Base-by-base conservation (phyloP, 23 tunicate genomes). In the Pegea sp. region DNA sequence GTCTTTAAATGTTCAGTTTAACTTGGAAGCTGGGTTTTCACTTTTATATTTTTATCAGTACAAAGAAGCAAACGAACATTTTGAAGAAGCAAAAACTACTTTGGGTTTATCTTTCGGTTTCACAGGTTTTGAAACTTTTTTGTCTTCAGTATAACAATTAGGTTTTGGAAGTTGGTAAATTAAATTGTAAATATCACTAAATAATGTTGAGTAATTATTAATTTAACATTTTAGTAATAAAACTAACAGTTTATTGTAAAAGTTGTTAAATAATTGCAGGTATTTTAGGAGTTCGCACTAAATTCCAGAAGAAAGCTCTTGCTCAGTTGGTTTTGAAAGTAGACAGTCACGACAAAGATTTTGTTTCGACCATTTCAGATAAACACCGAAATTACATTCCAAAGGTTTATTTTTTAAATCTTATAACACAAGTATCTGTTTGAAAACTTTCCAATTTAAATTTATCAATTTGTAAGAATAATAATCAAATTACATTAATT, bases 231-330 rank as follows among this genome's bases (percentile, higher is more conserved):
- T 21, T 42, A 57, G 1, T 64, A 3, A 29, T 2, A 64, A 64
- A 33, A 23, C 2, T 3, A 4, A 5, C n/a, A n/a, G n/a, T n/a
- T n/a, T n/a, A n/a, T n/a, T n/a, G n/a, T n/a, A n/a, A n/a, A n/a
- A n/a, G n/a, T n/a, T n/a, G n/a, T n/a, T n/a, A n/a, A n/a, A n/a
- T n/a, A n/a, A n/a, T n/a, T n/a, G n/a, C 63, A 74, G 96, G 96
- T 23, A 86, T 72, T 23, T 56, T 68, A 57, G 96, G 96, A n/a
- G 71, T 62, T 2, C 54, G 96, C 34, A 86, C 96, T 2, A 74
- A 59, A 72, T 86, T 86, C 49, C 96, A 86, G 50, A 66, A 64
- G 43, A 69, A 74, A 52, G 59, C 76, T 2, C 59, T 86, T 25
- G 56, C 96, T 7, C 96, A 86, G 69, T 52, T 86, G 11, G 61